Percentiles rank a stretch among this genome's conserved stretches.
Conservation (phyloP, 2,888 invertebrate genomes). For the Mythimna lalbum region DNA sequence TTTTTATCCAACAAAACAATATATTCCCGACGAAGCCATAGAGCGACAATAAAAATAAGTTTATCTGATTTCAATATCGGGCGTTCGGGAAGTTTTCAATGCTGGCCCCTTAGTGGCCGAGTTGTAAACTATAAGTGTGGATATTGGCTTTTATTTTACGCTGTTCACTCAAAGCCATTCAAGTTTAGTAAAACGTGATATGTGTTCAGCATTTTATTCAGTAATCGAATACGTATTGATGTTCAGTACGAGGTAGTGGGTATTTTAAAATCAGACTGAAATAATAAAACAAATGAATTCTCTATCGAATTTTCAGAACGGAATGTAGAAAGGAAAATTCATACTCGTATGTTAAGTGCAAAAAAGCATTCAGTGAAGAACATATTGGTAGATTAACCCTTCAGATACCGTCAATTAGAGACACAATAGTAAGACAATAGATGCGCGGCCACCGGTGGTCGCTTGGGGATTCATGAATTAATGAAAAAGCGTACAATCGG, state of each 20-base stretch:
- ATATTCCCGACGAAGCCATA: conserved; percentile 60
- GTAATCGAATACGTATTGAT: conserved; percentile 6
- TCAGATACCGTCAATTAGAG: too few relatives aligned
- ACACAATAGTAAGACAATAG: too few relatives aligned
- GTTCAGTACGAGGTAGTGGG: neutral
- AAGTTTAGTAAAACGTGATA: conserved; percentile 28
- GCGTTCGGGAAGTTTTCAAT: conserved; percentile 64
- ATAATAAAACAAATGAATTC: neutral
- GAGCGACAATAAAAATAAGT: conserved; percentile 67
- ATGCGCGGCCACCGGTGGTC: too few relatives aligned
- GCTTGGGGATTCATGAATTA: too few relatives aligned
- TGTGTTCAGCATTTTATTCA: conserved; percentile 26
- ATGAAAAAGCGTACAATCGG: conserved; percentile 25
- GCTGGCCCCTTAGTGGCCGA: conserved; percentile 53
- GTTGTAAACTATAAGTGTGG: conserved; percentile 50
- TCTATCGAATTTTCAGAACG: neutral
- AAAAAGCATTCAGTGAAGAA: conserved; percentile 14
- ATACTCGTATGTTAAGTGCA: neutral
- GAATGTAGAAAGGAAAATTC: neutral
- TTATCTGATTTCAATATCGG: conserved; percentile 72
- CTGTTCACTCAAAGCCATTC: conserved; percentile 39
- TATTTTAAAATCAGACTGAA: neutral
- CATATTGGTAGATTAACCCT: conserved; percentile 32
- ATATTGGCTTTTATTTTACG: conserved; percentile 54
- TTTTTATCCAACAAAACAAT: conserved; percentile 64